Evolutionary conservation across 2,888 invertebrate species (phyloP).

Genomic region (Hirtodrosophila alboralis): DNA sequence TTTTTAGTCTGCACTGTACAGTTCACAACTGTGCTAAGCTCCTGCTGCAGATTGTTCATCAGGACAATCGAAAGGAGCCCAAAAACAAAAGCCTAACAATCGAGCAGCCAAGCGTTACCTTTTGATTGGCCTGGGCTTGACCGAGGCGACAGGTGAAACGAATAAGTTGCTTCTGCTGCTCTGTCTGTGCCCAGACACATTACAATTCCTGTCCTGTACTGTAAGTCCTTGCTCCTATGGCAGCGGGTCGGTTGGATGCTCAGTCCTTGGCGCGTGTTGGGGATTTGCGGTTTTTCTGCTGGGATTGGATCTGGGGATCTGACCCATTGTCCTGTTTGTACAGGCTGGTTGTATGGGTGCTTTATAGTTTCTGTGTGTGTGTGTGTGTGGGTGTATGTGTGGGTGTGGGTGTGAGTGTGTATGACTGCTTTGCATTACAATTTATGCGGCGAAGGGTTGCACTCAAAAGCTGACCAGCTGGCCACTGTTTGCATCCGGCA

Average conservation of each 20-base stretch:
- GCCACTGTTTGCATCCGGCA: not conserved
- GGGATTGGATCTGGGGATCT: not conserved
- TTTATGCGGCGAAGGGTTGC: slow-evolving; percentile 44
- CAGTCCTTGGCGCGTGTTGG: slow-evolving; percentile 53
- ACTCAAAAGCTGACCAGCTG: slow-evolving; percentile 22
- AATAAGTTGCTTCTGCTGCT: not conserved
- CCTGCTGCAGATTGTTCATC: slow-evolving; percentile 1
- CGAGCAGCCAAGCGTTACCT: slow-evolving; percentile 13
- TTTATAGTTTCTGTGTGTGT: not conserved
- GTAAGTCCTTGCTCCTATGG: not conserved
- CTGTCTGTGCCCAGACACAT: not conserved
- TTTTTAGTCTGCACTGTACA: too few species aligned
- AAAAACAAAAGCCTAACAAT: slow-evolving; percentile 28
- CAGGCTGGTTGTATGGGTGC: not conserved
- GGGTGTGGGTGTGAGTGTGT: not conserved
- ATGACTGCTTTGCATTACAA: slow-evolving; percentile 43
- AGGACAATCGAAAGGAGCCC: slow-evolving; percentile 11
- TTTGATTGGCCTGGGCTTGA: slow-evolving; percentile 16
- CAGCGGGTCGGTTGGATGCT: slow-evolving; percentile 4
- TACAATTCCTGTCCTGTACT: slow-evolving; percentile 15
- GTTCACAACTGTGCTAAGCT: not conserved
- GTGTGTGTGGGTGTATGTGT: not conserved
- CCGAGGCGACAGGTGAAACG: slow-evolving; percentile 20
- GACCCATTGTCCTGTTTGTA: slow-evolving; percentile 3
- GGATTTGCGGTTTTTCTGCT: slow-evolving; percentile 62